phyloP scores from a whole-genome alignment of 2,888 invertebrate genomes.

The Lithodes maja region DNA sequence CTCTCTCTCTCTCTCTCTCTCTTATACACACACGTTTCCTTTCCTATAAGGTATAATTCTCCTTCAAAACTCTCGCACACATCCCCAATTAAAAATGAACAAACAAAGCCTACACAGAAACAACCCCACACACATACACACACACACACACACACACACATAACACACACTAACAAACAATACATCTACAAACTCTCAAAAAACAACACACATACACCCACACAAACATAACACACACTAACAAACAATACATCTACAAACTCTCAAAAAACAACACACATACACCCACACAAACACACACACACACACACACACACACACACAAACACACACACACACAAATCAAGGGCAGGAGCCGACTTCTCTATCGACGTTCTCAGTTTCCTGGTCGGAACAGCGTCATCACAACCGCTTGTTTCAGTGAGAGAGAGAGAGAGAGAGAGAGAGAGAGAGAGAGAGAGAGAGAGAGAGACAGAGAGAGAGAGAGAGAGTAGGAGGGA shows the following conservation, averaged over 20 bases:
- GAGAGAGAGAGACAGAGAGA: constrained; percentile 16
- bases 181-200: too few relatives aligned
- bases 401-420: constrained; percentile 35
- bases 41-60: too few relatives aligned
- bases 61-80: constrained; percentile 1
- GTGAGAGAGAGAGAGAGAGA: background rate
- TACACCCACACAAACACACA: background rate
- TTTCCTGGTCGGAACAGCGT: constrained; percentile 34
- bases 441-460: background rate
- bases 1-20: constrained; percentile 16
- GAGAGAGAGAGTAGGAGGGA: background rate
- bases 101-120: too few relatives aligned
- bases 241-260: too few relatives aligned
- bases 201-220: too few relatives aligned
- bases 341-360: constrained; percentile 16
- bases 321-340: constrained; percentile 5
- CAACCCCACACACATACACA: too few relatives aligned
- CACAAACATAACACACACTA: too few relatives aligned
- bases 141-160: too few relatives aligned
- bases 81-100: background rate
- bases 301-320: background rate
- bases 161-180: too few relatives aligned
- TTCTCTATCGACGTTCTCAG: constrained; percentile 13
- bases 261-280: too few relatives aligned
- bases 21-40: constrained; percentile 4